Base-by-base conservation (phyloP, 64 coral and sea anemone genomes). In the Pocillopora damicornis region DNA sequence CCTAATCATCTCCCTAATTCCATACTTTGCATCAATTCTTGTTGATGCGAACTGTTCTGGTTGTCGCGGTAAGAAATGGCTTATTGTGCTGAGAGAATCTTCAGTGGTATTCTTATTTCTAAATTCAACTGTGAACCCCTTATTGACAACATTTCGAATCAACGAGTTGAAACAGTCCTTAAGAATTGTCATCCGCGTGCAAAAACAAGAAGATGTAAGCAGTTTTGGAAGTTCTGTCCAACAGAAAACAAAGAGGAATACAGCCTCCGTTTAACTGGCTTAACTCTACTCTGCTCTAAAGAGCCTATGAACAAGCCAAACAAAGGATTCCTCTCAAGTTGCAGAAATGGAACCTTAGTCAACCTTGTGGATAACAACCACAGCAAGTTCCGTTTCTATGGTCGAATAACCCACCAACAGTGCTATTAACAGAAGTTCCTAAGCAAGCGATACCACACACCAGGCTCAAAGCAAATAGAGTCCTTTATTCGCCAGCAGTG, bases 11-110 rank as follows among this genome's bases (percentile, higher is more conserved):
- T 85, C 81, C 9, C 64, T 85, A 1, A 57, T 85, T 18, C 81
- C 81, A 13, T 85, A 85, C 71, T 85, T 85, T 85, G 37, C 22
- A 13, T 20, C 64, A 11, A 72, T 72, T 13, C 20, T 71, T 72
- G 10, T 57, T 25, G 63, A 42, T 26, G 37, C 63, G 15, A n/a
- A 73, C n/a, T 85, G 81, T 30, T 1, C 45, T 12, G 25, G 38
- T 16, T 85, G 81, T 34, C 15, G 35, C n/a, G 18, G 12, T 23
- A 9, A 71, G 71, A 56, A 85, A 5, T 85, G 81, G 63, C 30
- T 72, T 13, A 71, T 85, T 0, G 64, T 6, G 20, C 13, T 85
- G 0, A 85, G 16, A 68, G 37, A 85, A 71, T 85, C 81, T 7
- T 23, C 9, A n/a, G 17, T 25, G 1, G 20, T 73, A 4, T 58